Percentiles rank a stretch among this genome's conserved stretches.
phyloP scores from a whole-genome alignment of 2,797 vertebrate genomes.

The Hydrolagus colliei region DNA sequence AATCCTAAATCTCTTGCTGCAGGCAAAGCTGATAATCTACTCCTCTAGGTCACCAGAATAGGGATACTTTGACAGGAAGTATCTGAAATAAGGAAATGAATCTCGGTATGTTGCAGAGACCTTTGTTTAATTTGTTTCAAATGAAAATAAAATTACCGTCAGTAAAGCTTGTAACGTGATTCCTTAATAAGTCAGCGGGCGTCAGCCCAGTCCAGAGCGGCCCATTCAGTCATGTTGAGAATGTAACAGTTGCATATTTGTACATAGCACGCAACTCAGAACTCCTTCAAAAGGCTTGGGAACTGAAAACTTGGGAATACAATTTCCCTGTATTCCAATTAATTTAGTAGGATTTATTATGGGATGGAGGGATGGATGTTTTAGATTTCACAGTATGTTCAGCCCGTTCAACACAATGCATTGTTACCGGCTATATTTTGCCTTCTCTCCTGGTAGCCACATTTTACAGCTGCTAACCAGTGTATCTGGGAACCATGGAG shows the following conservation, averaged over 20 bases:
- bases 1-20: too few species aligned
- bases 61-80: too few species aligned
- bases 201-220: background rate
- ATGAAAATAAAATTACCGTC: background rate
- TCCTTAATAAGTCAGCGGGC: background rate
- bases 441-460: conserved; percentile 16
- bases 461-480: conserved; percentile 11
- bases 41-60: too few species aligned
- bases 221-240: background rate
- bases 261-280: background rate
- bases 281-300: background rate
- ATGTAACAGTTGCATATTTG: background rate
- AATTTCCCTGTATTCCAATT: background rate
- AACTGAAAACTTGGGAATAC: too few species aligned
- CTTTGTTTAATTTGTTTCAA: too few species aligned
- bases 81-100: too few species aligned
- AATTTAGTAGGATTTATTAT: background rate
- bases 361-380: background rate
- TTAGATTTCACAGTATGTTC: conserved; percentile 25
- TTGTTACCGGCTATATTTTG: conserved; percentile 20
- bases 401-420: background rate
- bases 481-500: conserved; percentile 33
- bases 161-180: too few species aligned
- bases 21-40: too few species aligned
- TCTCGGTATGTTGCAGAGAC: too few species aligned